Conservation (phyloP, 2,797 vertebrate genomes). For the Amblyraja radiata region DNA sequence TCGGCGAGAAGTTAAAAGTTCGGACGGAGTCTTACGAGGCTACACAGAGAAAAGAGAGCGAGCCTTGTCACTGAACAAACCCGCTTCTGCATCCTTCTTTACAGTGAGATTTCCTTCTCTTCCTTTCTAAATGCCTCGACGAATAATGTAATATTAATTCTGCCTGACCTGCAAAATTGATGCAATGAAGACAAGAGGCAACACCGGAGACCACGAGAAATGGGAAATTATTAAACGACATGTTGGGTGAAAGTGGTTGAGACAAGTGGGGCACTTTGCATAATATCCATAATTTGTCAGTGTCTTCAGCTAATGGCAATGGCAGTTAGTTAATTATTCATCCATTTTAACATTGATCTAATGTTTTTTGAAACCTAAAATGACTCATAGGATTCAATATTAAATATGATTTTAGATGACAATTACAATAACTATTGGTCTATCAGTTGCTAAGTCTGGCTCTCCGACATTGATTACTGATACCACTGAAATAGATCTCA, state of each 20-base stretch:
- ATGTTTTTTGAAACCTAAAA: neutral
- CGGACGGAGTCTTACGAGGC: neutral
- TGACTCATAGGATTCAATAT: neutral
- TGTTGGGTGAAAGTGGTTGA: conserved; percentile 2
- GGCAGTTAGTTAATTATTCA: conserved; percentile 19
- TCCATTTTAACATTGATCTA: conserved; percentile 1
- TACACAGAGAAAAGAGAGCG: neutral
- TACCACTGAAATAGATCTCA: neutral
- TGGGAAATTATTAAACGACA: neutral
- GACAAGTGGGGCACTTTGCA: neutral
- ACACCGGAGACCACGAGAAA: neutral
- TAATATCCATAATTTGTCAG: conserved; percentile 30
- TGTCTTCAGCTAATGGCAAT: conserved; percentile 1
- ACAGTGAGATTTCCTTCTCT: neutral
- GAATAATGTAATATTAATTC: conserved; percentile 24
- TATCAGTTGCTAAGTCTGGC: neutral
- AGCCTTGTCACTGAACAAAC: neutral
- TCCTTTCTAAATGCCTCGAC: neutral
- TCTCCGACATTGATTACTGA: neutral
- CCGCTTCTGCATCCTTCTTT: neutral
- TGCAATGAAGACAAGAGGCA: conserved; percentile 8
- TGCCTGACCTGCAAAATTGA: conserved; percentile 12
- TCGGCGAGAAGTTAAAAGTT: neutral
- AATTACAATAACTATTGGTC: neutral
- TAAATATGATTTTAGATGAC: conserved; percentile 9